Percentiles rank a stretch among this genome's conserved stretches.
These are phyloP conservation scores for Drosophila ustulata DNA, from an alignment of 2,888 invertebrate genomes.

Conservation along the genomic window DNA sequence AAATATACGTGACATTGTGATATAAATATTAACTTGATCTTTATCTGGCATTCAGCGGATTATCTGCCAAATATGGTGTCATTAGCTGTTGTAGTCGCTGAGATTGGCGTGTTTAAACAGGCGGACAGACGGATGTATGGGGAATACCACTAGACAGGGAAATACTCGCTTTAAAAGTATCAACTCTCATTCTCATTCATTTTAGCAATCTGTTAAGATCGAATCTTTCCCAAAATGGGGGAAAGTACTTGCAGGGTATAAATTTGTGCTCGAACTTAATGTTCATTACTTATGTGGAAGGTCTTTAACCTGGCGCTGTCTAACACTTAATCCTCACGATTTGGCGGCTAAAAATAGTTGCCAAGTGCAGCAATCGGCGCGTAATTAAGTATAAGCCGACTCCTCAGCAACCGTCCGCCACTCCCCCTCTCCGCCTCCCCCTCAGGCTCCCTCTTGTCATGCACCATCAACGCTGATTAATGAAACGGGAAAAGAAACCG, in stretches of 20 bases:
- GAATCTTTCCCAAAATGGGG: not conserved
- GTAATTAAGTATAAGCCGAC: conserved; percentile 20
- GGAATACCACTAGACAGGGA: no score
- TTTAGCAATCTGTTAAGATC: not conserved
- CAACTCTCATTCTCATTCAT: no score
- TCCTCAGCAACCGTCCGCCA: not conserved
- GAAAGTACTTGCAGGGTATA: not conserved
- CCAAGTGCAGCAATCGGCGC: conserved; percentile 20
- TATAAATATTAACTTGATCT: not conserved
- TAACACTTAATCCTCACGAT: conserved; percentile 54
- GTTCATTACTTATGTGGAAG: conserved; percentile 29
- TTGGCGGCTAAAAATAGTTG: conserved; percentile 56
- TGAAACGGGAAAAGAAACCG: conserved; percentile 27
- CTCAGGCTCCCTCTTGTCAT: conserved; percentile 27
- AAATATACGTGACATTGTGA: not conserved
- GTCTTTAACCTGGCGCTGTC: conserved; percentile 65
- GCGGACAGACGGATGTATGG: no score
- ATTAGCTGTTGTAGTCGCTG: not conserved
- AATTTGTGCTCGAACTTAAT: conserved; percentile 15
- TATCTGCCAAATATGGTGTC: not conserved
- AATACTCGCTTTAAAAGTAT: no score
- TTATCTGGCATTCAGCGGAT: not conserved
- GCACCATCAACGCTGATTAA: conserved; percentile 62
- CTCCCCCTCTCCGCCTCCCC: not conserved
- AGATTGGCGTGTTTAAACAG: no score